These are phyloP conservation scores for Tympanuchus pallidicinctus DNA, from an alignment of 2,113 vertebrate genomes.

Conservation along the genomic window DNA sequence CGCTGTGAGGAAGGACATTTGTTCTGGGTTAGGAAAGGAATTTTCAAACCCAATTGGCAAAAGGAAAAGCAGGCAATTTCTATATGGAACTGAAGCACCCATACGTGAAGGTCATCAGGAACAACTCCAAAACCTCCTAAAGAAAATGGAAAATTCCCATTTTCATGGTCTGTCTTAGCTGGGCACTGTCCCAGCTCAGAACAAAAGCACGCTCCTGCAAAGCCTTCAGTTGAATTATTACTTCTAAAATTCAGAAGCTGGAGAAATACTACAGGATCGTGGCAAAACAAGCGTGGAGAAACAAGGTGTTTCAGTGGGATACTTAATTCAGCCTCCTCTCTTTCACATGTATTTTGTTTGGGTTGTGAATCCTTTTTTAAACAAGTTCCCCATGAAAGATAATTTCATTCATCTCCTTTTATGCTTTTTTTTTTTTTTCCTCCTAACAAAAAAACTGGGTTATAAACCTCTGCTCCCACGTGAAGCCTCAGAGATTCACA, in stretches of 20 bases:
- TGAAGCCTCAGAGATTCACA: background rate
- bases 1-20: background rate
- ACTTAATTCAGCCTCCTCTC: background rate
- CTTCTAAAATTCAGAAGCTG: background rate
- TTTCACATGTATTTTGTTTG: background rate
- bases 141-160: background rate
- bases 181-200: background rate
- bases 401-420: background rate
- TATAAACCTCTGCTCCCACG: background rate
- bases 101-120: background rate
- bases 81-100: background rate
- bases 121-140: background rate
- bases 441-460: background rate
- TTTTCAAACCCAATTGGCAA: constrained; percentile 13
- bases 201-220: background rate
- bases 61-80: background rate
- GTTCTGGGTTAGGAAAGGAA: background rate
- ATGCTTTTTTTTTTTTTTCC: background rate
- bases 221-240: background rate
- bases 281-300: background rate
- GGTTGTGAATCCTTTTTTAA: background rate
- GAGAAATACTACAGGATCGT: background rate
- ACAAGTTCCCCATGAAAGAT: background rate
- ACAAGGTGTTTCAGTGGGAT: background rate
- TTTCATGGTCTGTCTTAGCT: background rate